Percentiles rank a stretch among this genome's conserved stretches.
phyloP scores from a whole-genome alignment of 2,113 vertebrate genomes.

The Sturnus vulgaris region DNA sequence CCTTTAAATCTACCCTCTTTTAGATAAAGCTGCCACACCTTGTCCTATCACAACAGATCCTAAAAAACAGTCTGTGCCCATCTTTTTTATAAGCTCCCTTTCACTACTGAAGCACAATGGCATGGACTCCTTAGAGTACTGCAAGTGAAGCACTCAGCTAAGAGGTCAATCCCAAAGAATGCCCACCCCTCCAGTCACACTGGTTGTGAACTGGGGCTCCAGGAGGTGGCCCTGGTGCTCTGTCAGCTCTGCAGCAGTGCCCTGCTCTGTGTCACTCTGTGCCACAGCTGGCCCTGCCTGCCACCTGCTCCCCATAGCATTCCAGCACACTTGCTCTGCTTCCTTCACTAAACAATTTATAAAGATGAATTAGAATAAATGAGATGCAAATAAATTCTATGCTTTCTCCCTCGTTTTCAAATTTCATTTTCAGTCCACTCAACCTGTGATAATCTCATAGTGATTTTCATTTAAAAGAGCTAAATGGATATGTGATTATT shows the following conservation, averaged over 20 bases:
- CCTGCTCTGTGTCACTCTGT: background rate
- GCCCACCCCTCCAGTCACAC: background rate
- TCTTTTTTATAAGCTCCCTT: background rate
- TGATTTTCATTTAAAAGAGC: constrained; percentile 84
- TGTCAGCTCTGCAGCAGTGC: background rate
- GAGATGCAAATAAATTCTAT: constrained; percentile 80
- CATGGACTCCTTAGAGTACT: background rate
- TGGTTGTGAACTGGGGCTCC: background rate
- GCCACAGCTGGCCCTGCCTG: background rate
- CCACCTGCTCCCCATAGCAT: background rate
- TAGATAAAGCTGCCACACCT: background rate
- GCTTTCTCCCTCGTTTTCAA: constrained; percentile 78
- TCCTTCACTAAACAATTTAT: constrained; percentile 63
- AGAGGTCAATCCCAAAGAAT: rapidly evolving
- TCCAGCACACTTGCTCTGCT: constrained; percentile 17
- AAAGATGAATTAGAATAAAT: constrained; percentile 74
- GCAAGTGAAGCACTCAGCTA: background rate
- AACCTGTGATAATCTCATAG: constrained; percentile 82
- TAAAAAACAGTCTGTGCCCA: too few species aligned
- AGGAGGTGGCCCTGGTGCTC: background rate
- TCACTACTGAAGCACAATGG: background rate
- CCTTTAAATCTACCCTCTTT: background rate
- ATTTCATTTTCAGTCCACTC: constrained; percentile 85
- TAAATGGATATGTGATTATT: constrained; percentile 84
- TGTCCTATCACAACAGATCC: background rate